Conservation (phyloP, 2,797 vertebrate genomes). For the Falco cherrug region DNA sequence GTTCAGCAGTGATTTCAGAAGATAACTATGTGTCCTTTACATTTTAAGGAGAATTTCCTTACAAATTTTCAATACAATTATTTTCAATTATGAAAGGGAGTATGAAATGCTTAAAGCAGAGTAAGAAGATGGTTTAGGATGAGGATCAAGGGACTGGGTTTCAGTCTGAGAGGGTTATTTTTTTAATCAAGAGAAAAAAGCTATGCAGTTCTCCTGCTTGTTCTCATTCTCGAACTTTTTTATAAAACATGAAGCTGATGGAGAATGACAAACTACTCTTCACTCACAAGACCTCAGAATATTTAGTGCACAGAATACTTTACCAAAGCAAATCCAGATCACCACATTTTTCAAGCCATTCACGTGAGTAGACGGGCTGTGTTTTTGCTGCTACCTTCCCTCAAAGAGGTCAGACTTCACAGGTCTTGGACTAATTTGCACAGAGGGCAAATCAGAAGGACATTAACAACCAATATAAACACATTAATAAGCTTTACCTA, state of each 20-base stretch:
- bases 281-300: neutral
- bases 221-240: neutral
- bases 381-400: neutral
- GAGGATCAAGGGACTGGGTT: neutral
- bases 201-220: neutral
- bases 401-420: neutral
- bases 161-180: neutral
- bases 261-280: neutral
- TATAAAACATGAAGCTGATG: neutral
- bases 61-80: neutral
- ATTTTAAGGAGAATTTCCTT: neutral
- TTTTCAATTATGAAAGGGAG: neutral
- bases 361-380: neutral
- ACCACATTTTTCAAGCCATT: neutral
- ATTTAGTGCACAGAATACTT: neutral
- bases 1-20: neutral
- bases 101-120: neutral
- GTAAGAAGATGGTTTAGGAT: neutral
- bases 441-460: neutral
- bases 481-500: conserved; percentile 8
- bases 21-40: neutral
- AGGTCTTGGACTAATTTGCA: neutral
- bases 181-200: neutral
- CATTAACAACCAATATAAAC: neutral
- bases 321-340: neutral